These are phyloP conservation scores for Biston stratarius DNA, from an alignment of 2,888 invertebrate genomes.

Conservation along the genomic window DNA sequence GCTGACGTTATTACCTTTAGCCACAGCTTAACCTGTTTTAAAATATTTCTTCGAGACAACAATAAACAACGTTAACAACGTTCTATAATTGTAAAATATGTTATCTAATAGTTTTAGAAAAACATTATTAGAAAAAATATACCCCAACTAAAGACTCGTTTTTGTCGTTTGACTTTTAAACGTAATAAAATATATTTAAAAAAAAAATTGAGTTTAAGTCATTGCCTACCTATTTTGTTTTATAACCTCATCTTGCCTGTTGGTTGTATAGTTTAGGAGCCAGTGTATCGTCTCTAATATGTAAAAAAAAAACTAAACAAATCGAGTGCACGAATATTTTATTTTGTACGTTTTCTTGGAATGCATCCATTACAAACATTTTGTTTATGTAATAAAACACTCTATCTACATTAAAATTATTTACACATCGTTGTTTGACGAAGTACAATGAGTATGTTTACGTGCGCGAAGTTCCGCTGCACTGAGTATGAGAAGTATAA, in stretches of 20 bases:
- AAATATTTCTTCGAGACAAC: too few relatives aligned
- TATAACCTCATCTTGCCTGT: background rate
- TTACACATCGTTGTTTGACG: slow-evolving; percentile 61
- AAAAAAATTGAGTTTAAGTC: background rate
- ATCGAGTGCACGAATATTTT: slow-evolving; percentile 82
- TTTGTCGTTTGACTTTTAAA: background rate
- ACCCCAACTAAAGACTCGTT: too few relatives aligned
- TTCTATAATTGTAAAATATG: too few relatives aligned
- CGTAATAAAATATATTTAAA: background rate
- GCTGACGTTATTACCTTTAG: background rate
- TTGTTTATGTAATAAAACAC: slow-evolving; percentile 65
- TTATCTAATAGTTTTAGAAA: too few relatives aligned
- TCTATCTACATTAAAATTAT: slow-evolving; percentile 64
- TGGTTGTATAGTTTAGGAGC: slow-evolving; percentile 17
- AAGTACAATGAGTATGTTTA: slow-evolving; percentile 72
- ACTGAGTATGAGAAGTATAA: slow-evolving; percentile 63
- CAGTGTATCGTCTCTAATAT: background rate
- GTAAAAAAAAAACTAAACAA: slow-evolving; percentile 47
- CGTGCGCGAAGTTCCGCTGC: slow-evolving; percentile 68
- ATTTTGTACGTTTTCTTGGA: slow-evolving; percentile 81
- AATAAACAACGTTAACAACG: too few relatives aligned
- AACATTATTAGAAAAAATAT: too few relatives aligned
- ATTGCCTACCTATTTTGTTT: background rate
- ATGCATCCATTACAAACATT: slow-evolving; percentile 73
- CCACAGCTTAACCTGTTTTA: too few relatives aligned